phyloP scores from a whole-genome alignment of 2,797 vertebrate genomes.

The Apogon hyalosoma region DNA sequence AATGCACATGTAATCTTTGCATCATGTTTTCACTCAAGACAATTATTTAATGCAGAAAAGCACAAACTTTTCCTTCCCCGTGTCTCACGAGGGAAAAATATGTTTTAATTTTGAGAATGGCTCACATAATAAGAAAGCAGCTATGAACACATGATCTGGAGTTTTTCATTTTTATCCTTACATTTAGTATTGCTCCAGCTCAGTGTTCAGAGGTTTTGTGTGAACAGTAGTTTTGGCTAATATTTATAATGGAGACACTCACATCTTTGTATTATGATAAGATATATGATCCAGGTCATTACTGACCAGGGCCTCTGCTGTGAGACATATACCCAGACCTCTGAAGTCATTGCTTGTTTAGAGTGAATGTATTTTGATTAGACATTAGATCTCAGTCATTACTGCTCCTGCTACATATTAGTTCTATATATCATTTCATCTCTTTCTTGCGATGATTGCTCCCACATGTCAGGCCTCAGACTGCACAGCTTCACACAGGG shows the following conservation, averaged over 20 bases:
- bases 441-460: conserved; percentile 61
- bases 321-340: conserved; percentile 22
- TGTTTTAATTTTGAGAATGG: no score
- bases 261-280: conserved; percentile 38
- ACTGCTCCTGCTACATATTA: conserved; percentile 61
- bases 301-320: conserved; percentile 33
- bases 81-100: no score
- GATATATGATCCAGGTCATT: conserved; percentile 52
- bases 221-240: conserved; percentile 50
- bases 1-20: no score
- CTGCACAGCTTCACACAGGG: conserved; percentile 44
- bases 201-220: conserved; percentile 13
- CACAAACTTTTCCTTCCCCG: no score
- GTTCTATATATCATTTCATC: conserved; percentile 67
- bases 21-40: no score
- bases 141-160: no score
- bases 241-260: conserved; percentile 39
- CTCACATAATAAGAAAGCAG: no score
- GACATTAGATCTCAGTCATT: conserved; percentile 64
- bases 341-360: conserved; percentile 50
- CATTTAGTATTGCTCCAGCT: conserved; percentile 2
- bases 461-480: conserved; percentile 65
- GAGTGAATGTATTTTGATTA: conserved; percentile 71
- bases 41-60: no score
- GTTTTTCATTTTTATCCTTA: no score